A percentile compares a stretch with the other conserved stretches of the same genome.
Evolutionary conservation across 2,888 invertebrate species (phyloP).

Genomic region (Agapostemon virescens): DNA sequence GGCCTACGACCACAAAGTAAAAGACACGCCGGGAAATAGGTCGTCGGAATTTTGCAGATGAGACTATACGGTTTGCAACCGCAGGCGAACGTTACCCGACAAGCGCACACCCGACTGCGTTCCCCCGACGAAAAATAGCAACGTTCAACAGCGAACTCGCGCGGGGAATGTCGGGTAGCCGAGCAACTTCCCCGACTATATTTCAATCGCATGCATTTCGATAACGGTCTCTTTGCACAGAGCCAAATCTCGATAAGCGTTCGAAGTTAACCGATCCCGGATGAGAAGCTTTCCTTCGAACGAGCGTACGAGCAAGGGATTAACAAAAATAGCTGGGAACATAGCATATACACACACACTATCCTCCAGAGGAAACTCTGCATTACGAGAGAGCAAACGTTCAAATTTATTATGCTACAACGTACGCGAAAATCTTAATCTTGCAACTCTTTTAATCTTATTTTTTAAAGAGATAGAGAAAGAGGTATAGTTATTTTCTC

Average conservation of each 20-base stretch:
- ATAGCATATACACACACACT: no score
- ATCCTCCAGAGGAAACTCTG: no score
- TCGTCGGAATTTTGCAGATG: conserved; percentile 21
- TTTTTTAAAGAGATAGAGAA: no score
- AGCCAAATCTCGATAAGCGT: not conserved
- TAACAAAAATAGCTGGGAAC: not conserved
- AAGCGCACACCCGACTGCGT: not conserved
- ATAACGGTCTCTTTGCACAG: not conserved
- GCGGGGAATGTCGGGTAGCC: not conserved
- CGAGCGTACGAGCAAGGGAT: not conserved
- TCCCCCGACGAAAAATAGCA: conserved; percentile 9
- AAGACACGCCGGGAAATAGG: conserved; percentile 7
- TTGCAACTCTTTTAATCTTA: no score
- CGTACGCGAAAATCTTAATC: no score
- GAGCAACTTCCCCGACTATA: not conserved
- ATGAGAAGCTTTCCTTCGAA: not conserved
- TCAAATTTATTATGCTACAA: no score
- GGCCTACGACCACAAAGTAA: conserved; percentile 16
- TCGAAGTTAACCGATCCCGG: not conserved
- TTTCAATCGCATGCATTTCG: not conserved
- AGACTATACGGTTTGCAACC: conserved; percentile 18
- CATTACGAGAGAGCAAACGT: no score
- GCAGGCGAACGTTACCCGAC: conserved; percentile 7
- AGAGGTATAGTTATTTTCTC: no score
- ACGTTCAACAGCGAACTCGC: conserved; percentile 1